phyloP scores from a whole-genome alignment of 2,113 vertebrate genomes.

The Chionomys nivalis region DNA sequence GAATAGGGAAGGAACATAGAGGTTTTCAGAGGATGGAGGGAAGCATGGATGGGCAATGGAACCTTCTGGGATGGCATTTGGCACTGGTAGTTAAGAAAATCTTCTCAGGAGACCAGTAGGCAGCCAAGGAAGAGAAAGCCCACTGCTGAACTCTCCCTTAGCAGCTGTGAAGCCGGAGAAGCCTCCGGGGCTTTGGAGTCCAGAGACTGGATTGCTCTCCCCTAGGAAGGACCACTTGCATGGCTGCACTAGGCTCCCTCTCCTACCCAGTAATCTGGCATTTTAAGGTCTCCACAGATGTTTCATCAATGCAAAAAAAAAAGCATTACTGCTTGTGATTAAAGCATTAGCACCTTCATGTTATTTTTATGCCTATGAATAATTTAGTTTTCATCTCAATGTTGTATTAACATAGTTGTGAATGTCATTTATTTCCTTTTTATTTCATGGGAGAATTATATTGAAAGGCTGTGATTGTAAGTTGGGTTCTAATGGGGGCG shows the following conservation, averaged over 20 bases:
- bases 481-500: neutral
- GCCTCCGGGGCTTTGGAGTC: too few species aligned
- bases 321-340: constrained; percentile 23
- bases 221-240: rapidly evolving
- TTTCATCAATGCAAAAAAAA: neutral
- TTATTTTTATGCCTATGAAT: constrained; percentile 59
- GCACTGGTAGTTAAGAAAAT: neutral
- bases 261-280: neutral
- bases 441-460: constrained; percentile 25
- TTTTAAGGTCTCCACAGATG: neutral
- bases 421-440: neutral
- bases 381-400: constrained; percentile 65
- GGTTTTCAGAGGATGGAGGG: neutral
- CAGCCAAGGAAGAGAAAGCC: neutral
- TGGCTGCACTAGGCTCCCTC: neutral
- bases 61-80: too few species aligned
- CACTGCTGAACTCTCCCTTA: neutral
- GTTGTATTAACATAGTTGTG: neutral
- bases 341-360: constrained; percentile 20
- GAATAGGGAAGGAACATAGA: neutral
- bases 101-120: neutral
- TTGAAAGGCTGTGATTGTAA: neutral
- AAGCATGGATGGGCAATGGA: neutral
- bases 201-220: neutral
- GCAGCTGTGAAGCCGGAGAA: neutral